phyloP scores from a whole-genome alignment of 1,140 invertebrate species.

The Glomeris maerens region DNA sequence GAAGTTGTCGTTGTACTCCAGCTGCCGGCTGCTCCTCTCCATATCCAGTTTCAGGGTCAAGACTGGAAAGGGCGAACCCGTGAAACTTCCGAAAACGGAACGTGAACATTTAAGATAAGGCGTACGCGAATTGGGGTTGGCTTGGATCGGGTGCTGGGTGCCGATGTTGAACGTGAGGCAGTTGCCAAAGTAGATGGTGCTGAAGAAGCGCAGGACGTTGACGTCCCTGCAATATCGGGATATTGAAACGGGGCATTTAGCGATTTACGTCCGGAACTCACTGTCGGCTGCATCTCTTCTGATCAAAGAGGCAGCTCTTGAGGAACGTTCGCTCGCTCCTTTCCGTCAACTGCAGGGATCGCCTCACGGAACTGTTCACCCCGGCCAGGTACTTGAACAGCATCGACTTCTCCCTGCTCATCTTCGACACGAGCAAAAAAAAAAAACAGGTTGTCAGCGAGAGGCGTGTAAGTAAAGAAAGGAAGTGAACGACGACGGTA shows the following conservation, averaged over 20 bases:
- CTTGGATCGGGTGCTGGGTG: background rate
- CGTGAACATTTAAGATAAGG: too few species aligned
- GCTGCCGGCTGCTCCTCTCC: background rate
- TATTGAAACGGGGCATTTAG: too few species aligned
- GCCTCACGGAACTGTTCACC: background rate
- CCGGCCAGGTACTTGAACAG: background rate
- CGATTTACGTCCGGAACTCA: too few species aligned
- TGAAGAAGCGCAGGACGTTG: background rate
- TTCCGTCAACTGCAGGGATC: background rate
- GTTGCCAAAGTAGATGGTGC: background rate
- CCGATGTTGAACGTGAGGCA: constrained; percentile 1
- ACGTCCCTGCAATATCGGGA: constrained; percentile 1
- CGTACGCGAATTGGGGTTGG: constrained; percentile 1
- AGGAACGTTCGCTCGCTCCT: background rate
- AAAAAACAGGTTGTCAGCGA: too few species aligned
- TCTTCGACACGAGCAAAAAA: too few species aligned
- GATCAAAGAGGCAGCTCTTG: background rate
- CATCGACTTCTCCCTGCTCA: too few species aligned
- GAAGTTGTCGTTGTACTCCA: constrained; percentile 1
- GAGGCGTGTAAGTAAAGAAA: too few species aligned
- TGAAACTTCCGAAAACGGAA: too few species aligned
- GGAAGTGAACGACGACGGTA: too few species aligned
- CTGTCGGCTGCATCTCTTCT: background rate
- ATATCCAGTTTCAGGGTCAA: background rate
- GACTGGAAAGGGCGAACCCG: too few species aligned